These are phyloP conservation scores for Nilaparvata lugens DNA, from an alignment of 1,140 invertebrate genomes.

Conservation along the genomic window DNA sequence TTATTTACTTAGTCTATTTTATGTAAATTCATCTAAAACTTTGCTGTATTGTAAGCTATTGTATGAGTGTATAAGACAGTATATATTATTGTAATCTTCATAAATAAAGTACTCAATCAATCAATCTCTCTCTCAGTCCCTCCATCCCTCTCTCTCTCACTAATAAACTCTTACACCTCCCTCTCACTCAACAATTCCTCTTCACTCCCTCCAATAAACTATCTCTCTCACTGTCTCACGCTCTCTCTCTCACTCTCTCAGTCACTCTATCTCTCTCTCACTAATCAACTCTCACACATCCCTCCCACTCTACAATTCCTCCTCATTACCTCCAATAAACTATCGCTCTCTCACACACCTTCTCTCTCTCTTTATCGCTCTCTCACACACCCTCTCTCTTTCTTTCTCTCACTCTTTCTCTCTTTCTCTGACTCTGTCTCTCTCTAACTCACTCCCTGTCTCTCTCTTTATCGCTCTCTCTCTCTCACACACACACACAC, in stretches of 20 bases:
- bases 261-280: background rate
- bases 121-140: too few relatives aligned
- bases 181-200: background rate
- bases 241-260: background rate
- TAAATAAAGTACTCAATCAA: too few relatives aligned
- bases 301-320: background rate
- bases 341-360: background rate
- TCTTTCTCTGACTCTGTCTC: too few relatives aligned
- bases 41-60: too few relatives aligned
- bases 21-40: too few relatives aligned
- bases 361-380: background rate
- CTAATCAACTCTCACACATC: background rate
- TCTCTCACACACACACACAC: too few relatives aligned
- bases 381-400: background rate
- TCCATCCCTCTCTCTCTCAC: too few relatives aligned
- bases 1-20: too few relatives aligned
- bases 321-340: background rate
- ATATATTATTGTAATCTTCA: too few relatives aligned
- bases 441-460: too few relatives aligned
- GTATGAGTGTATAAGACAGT: too few relatives aligned
- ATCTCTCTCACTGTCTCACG: constrained; percentile 2
- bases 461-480: too few relatives aligned
- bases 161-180: background rate
- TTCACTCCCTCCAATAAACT: background rate
- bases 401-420: background rate